Evolutionary conservation across 2,113 vertebrate species (phyloP), one percentile per base, ranked within the genome.

Genomic region (Saguinus imperator): DNA sequence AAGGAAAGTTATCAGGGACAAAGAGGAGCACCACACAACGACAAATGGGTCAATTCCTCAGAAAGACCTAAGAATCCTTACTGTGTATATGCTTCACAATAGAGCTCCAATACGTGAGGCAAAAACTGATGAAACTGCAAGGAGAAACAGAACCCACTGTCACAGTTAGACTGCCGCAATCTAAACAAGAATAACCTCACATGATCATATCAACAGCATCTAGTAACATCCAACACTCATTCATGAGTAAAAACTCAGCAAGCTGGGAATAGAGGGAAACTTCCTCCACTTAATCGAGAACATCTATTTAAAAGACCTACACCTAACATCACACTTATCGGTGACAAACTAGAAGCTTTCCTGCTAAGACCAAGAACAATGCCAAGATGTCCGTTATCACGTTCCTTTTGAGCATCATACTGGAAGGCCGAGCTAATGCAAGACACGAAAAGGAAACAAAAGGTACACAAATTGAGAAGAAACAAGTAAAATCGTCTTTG

Each of bases 161-260:
- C 13, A 73, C 18, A 43, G 45, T 37, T 72, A 18, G 43, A 73
- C 27, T 29, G 82, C 29, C 76, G 61, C 40, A 94, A 52, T 66
- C 37, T 66, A 66, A 79, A 80, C 64, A 72, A 94, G 52, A 50
- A 94, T 87, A 95, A 89, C 68, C 70, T 77, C 70, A 29, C 27
- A 64, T 48, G 57, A n/a, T 29, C 50, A 43, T 40, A 64, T 68
- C 58, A 81, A 57, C 1, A 87, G 25, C 37, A 83, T 29, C 3
- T 52, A 32, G 75, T 20, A 87, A 94, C 91, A 40, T 75, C 29
- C 21, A 48, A 45, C 8, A 70, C 5, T 9, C 29, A 40, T 45
- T 9, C 29, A 40, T 45, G 12, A 10, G n/a, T 79, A 37, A 70
- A 70, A 89, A 75, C 35, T 93, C n/a, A n/a, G 45, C 23, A 96